A percentile compares a stretch with the other conserved stretches of the same genome.
Conservation (phyloP, 2,113 vertebrate genomes). For the Morphnarchus princeps region DNA sequence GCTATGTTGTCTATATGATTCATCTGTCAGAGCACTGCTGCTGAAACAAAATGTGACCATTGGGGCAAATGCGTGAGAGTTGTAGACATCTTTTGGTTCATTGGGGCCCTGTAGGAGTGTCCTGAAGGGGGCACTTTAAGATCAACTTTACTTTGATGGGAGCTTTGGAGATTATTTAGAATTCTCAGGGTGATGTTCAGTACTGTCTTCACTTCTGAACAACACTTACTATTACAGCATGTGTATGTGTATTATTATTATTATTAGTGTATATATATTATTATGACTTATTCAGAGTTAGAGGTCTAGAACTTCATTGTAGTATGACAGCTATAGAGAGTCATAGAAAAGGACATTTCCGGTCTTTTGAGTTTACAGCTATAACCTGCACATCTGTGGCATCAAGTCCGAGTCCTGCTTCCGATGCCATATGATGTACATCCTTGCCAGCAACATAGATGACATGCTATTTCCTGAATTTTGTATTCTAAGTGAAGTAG, state of each 20-base stretch:
- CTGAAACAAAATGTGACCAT: not conserved
- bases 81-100: not conserved
- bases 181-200: not conserved
- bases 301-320: not conserved
- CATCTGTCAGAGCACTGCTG: not conserved
- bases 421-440: rapidly evolving
- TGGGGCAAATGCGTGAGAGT: not conserved
- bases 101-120: not conserved
- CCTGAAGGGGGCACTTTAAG: not conserved
- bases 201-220: not conserved
- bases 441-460: not conserved
- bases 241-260: not conserved
- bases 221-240: not conserved
- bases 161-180: not conserved
- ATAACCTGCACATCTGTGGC: not conserved
- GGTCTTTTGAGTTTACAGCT: not conserved
- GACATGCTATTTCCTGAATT: not conserved
- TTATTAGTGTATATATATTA: not conserved
- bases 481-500: not conserved
- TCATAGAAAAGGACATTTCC: not conserved
- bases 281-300: not conserved
- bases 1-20: not conserved
- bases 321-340: not conserved
- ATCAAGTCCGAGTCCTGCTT: not conserved
- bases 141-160: not conserved